Base-by-base conservation (phyloP, 2,888 invertebrate species). In the Drosophila kokeensis region DNA sequence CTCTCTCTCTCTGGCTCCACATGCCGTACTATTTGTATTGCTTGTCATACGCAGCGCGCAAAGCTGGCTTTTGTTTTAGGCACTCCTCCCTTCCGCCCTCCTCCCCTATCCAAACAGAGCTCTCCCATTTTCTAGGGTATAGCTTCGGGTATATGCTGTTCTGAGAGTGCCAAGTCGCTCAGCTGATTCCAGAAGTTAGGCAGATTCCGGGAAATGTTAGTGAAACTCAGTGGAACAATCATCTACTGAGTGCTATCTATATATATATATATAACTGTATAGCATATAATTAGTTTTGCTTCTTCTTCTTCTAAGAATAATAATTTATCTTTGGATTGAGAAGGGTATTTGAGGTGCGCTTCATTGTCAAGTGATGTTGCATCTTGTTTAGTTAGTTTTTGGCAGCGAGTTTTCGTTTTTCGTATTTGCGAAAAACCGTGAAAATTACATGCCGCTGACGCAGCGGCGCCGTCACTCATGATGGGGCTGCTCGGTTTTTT, bases 361-460 rank as follows among this genome's bases (percentile, higher is more conserved):
- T 15, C n/a, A 21, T 7, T 21, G 13, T 7, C 10, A 7, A 34
- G 18, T n/a, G 48, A 24, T 21, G 48, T 71, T 59, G 29, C 48
- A 40, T 38, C 67, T 76, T 79, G 75, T 85, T 85, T 76, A 84
- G 81, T 76, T 83, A 84, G 81, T 76, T 83, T 76, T 76, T 68
- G 79, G 64, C 60, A 62, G 59, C 58, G 49, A 67, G 63, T 61
- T 80, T 80, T 69, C 74, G 69, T 82, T 87, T 82, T 81, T 72
- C 74, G 85, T 82, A 84, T 86, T 83, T 87, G 81, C 77, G 79
- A 81, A 84, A 87, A 81, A 79, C 81, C 73, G 79, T 81, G 79
- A 74, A 86, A 83, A 83, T 83, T 82, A 86, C 88, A 85, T 85
- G 88, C 82, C 83, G 82, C 86, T 85, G 83, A 85, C 71, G 82